These are phyloP conservation scores for Atethmia centrago DNA, from an alignment of 2,888 invertebrate species.

Conservation along the genomic window DNA sequence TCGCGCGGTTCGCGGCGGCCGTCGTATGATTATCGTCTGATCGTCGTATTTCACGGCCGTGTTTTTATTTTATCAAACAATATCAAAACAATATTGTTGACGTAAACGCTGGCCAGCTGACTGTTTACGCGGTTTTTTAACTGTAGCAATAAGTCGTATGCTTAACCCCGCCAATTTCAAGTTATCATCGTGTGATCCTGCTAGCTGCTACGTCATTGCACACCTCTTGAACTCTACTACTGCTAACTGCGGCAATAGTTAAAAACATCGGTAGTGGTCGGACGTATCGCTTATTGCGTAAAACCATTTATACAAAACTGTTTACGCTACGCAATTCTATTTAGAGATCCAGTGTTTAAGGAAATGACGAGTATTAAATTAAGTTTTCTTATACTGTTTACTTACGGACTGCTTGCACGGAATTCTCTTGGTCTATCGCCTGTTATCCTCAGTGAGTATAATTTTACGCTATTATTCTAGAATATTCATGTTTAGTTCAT, in stretches of 20 bases:
- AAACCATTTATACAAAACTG: slow-evolving; percentile 27
- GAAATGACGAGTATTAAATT: slow-evolving; percentile 78
- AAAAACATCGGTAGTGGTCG: slow-evolving; percentile 38
- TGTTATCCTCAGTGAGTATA: slow-evolving; percentile 86
- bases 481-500: slow-evolving; percentile 52
- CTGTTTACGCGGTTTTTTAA: slow-evolving; percentile 57
- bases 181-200: slow-evolving; percentile 69
- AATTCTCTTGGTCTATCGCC: slow-evolving; percentile 85
- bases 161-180: slow-evolving; percentile 66
- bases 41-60: slow-evolving; percentile 5
- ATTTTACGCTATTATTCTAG: slow-evolving; percentile 56
- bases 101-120: slow-evolving; percentile 65
- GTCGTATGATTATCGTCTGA: background rate
- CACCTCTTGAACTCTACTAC: slow-evolving; percentile 47
- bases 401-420: slow-evolving; percentile 78
- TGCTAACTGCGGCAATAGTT: slow-evolving; percentile 47
- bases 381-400: slow-evolving; percentile 74
- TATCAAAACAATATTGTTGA: slow-evolving; percentile 64
- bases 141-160: slow-evolving; percentile 70
- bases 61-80: slow-evolving; percentile 34
- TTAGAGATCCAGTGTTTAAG: slow-evolving; percentile 36
- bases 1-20: background rate
- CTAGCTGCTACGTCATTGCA: slow-evolving; percentile 68
- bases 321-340: slow-evolving; percentile 35
- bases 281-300: slow-evolving; percentile 52